Evolutionary conservation across 2,888 invertebrate species (phyloP).

Genomic region (Stramonita haemastoma): DNA sequence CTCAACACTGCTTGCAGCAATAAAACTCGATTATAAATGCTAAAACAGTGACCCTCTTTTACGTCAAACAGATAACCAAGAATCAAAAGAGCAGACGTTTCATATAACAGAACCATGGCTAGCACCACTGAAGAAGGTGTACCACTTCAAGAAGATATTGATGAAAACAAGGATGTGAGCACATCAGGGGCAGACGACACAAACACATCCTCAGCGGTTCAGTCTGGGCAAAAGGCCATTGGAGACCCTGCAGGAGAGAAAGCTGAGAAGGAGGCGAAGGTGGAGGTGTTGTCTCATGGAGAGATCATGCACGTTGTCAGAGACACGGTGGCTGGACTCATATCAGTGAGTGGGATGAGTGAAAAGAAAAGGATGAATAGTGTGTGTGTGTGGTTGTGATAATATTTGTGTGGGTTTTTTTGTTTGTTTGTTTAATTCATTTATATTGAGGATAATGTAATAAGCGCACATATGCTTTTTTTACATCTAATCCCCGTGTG

Average conservation of each 20-base stretch:
- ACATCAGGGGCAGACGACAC: background rate
- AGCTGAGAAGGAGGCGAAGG: conserved; percentile 8
- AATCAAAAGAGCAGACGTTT: background rate
- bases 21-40: no score
- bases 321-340: conserved; percentile 38
- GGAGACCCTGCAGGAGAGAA: background rate
- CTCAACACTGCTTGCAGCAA: no score
- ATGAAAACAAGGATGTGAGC: background rate
- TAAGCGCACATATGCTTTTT: background rate
- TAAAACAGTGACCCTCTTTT: no score
- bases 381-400: background rate
- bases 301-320: conserved; percentile 42
- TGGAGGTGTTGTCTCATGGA: conserved; percentile 37
- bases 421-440: background rate
- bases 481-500: no score
- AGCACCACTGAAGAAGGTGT: background rate
- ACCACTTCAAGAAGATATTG: background rate
- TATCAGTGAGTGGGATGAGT: conserved; percentile 20
- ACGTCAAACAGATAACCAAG: no score
- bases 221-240: background rate
- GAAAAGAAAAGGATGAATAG: background rate
- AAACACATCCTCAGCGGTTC: background rate
- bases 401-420: background rate
- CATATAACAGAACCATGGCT: background rate
- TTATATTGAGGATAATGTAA: background rate